Conservation (phyloP, 2,888 invertebrate species). For the Lepidocyrtoides sp. region DNA sequence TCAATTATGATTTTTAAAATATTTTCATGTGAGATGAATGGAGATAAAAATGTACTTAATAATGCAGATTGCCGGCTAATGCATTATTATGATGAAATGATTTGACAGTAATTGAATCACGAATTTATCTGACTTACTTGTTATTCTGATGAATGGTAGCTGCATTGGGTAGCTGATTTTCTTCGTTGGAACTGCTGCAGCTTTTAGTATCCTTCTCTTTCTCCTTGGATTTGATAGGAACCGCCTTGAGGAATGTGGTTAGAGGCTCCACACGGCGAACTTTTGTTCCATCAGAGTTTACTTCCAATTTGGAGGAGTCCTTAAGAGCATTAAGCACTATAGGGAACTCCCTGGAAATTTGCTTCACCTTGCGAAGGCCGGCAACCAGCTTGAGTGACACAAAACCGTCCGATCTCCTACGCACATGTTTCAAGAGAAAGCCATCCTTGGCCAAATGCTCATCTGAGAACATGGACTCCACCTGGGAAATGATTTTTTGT, state of each 20-base stretch:
- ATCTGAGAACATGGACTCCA: constrained; percentile 98
- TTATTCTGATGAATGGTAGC: constrained; percentile 55
- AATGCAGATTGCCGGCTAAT: neutral
- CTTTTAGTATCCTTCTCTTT: constrained; percentile 80
- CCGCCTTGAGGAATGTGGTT: constrained; percentile 96
- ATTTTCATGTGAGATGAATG: neutral
- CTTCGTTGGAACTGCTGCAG: constrained; percentile 76
- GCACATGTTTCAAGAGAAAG: constrained; percentile 97
- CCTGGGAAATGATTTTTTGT: constrained; percentile 93
- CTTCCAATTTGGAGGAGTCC: constrained; percentile 92
- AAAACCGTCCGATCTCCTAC: constrained; percentile 97
- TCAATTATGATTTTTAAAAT: constrained; percentile 14
- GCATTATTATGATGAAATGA: neutral
- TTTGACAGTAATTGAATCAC: constrained; percentile 15
- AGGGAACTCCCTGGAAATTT: constrained; percentile 97
- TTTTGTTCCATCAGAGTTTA: constrained; percentile 97
- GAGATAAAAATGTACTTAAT: neutral
- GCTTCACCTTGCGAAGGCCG: constrained; percentile 97
- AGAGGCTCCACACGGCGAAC: constrained; percentile 94
- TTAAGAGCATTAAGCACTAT: constrained; percentile 95
- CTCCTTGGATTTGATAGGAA: constrained; percentile 86
- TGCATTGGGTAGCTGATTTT: constrained; percentile 49
- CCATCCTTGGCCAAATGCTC: constrained; percentile 98
- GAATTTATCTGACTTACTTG: constrained; percentile 65
- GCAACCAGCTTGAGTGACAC: constrained; percentile 98